These are phyloP conservation scores for Anthrax anthrax DNA, from an alignment of 2,888 invertebrate species.

Conservation along the genomic window DNA sequence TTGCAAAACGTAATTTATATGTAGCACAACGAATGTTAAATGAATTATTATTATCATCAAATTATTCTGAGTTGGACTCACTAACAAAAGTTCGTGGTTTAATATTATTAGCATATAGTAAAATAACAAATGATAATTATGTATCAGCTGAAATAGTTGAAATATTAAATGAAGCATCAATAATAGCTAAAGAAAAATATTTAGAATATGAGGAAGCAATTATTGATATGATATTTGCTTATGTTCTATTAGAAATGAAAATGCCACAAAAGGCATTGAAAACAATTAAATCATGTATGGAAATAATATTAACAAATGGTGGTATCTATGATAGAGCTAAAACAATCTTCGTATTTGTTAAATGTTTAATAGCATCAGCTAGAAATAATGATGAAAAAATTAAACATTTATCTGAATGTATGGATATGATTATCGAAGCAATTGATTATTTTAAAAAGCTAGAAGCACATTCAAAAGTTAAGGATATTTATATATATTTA, in stretches of 20 bases:
- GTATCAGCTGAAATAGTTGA: conserved; percentile 43
- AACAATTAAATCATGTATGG: conserved; percentile 53
- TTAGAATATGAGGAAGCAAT: conserved; percentile 62
- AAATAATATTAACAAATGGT: conserved; percentile 64
- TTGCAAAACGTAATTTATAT: conserved; percentile 31
- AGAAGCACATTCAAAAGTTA: conserved; percentile 59
- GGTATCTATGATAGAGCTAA: conserved; percentile 67
- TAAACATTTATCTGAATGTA: conserved; percentile 28
- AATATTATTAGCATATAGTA: conserved; percentile 52
- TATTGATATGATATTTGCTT: conserved; percentile 64
- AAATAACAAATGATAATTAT: conserved; percentile 28
- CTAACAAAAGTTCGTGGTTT: conserved; percentile 45
- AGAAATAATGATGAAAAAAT: conserved; percentile 37
- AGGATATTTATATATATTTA: conserved; percentile 41
- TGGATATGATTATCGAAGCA: conserved; percentile 47
- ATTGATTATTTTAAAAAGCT: conserved; percentile 56
- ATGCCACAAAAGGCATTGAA: conserved; percentile 61
- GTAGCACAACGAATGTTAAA: conserved; percentile 28
- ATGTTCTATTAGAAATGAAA: conserved; percentile 59
- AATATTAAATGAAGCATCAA: conserved; percentile 55
- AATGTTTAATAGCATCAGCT: conserved; percentile 59
- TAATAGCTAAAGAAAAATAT: conserved; percentile 57
- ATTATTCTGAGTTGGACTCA: conserved; percentile 32
- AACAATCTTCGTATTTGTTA: conserved; percentile 58
- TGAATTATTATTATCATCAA: conserved; percentile 15